A percentile compares a stretch with the other conserved stretches of the same genome.
Conservation (phyloP, 2,113 vertebrate species). For the Carettochelys insculpta region DNA sequence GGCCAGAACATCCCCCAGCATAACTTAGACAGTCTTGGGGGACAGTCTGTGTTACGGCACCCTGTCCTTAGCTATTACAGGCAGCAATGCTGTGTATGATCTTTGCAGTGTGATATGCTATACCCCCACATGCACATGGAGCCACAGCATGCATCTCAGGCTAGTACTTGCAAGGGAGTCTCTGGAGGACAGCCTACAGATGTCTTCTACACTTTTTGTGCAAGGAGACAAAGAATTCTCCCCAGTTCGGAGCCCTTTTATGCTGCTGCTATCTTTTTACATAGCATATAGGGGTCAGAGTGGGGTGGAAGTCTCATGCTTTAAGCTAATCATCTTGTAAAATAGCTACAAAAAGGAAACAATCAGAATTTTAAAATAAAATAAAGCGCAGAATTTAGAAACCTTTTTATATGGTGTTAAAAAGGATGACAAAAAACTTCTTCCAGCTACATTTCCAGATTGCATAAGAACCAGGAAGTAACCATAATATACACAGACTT, state of each 20-base stretch:
- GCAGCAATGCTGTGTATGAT: neutral
- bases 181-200: too few species aligned
- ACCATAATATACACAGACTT: neutral
- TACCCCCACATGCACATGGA: neutral
- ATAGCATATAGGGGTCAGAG: neutral
- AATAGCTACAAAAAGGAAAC: neutral
- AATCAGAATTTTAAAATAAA: neutral
- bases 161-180: neutral
- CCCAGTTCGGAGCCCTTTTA: neutral
- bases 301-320: neutral
- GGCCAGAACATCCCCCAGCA: neutral
- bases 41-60: neutral
- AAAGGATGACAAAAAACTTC: neutral
- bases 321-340: neutral
- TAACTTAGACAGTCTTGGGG: neutral
- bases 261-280: neutral
- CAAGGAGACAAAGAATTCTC: neutral
- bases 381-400: neutral
- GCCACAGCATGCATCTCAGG: too few species aligned
- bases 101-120: neutral
- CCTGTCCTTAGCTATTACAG: neutral
- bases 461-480: neutral
- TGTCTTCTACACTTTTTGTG: neutral
- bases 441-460: neutral
- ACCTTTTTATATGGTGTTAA: neutral